These are phyloP conservation scores for Sphenodon punctatus DNA, from an alignment of 2,797 vertebrate genomes.

Conservation along the genomic window DNA sequence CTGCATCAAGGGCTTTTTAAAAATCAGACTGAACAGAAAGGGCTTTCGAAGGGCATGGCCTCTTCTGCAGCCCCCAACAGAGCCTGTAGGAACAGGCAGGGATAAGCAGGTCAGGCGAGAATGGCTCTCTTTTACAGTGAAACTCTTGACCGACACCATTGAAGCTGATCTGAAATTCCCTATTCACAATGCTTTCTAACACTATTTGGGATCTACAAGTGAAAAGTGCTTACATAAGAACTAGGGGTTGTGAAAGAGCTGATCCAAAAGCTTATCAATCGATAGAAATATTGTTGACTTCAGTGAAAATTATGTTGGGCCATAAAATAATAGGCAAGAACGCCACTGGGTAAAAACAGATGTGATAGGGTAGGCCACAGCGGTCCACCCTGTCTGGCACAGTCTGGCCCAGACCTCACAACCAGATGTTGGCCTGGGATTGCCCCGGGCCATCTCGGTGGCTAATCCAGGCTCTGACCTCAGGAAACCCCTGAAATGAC, in stretches of 20 bases:
- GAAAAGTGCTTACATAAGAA: too few relatives aligned
- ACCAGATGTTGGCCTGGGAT: too few relatives aligned
- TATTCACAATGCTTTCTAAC: background rate
- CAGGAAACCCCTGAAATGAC: too few relatives aligned
- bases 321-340: background rate
- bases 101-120: constrained; percentile 30
- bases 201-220: background rate
- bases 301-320: too few relatives aligned
- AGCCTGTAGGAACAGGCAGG: background rate
- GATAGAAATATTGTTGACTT: background rate
- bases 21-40: constrained; percentile 62
- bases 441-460: too few relatives aligned
- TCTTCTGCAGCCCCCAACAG: background rate
- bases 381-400: too few relatives aligned
- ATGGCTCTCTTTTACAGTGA: background rate
- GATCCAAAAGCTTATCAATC: background rate
- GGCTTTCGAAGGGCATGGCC: constrained; percentile 4
- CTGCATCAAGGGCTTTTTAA: background rate
- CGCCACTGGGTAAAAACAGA: background rate
- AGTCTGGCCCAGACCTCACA: too few relatives aligned
- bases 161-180: background rate
- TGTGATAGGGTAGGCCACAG: too few relatives aligned
- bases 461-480: too few relatives aligned
- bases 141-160: background rate
- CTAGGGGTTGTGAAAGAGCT: background rate